Evolutionary conservation across 2,888 invertebrate genomes (phyloP).

Genomic region (Baronia brevicornis): DNA sequence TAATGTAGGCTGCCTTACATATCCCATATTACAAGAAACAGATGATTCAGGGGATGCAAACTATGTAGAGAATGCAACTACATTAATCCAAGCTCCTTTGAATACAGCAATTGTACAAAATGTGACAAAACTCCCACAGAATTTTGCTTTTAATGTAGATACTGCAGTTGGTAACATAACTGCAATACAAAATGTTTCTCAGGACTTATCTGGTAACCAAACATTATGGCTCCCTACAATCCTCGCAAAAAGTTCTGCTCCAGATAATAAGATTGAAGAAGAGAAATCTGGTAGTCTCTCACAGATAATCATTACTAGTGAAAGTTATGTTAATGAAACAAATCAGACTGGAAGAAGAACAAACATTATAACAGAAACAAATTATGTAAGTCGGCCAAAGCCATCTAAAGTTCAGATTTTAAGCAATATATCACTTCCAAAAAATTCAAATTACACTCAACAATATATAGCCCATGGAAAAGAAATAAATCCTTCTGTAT

Average conservation of each 20-base stretch:
- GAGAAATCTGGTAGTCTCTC: conserved; percentile 56
- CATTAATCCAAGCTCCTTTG: conserved; percentile 59
- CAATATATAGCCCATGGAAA: conserved; percentile 55
- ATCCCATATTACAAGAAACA: conserved; percentile 58
- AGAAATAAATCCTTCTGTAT: conserved; percentile 53
- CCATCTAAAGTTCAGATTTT: conserved; percentile 68
- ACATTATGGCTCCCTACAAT: conserved; percentile 69
- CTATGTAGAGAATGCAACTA: conserved; percentile 57
- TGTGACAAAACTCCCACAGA: conserved; percentile 64
- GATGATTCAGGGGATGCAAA: conserved; percentile 58
- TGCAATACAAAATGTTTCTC: conserved; percentile 64
- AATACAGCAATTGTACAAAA: conserved; percentile 66
- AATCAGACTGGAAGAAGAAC: conserved; percentile 46
- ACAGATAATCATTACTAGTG: conserved; percentile 67
- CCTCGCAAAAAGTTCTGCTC: conserved; percentile 52
- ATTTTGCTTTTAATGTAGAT: conserved; percentile 69
- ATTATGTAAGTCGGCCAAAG: conserved; percentile 53
- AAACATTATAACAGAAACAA: conserved; percentile 59
- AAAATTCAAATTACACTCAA: conserved; percentile 55
- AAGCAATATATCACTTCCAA: conserved; percentile 67
- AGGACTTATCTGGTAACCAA: conserved; percentile 59
- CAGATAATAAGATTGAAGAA: conserved; percentile 53
- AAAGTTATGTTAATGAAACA: conserved; percentile 57
- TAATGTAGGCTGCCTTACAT: conserved; percentile 54
- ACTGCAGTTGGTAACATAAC: conserved; percentile 63